Evolutionary conservation across 2,888 invertebrate species (phyloP).

Genomic region (Agrotis segetum): DNA sequence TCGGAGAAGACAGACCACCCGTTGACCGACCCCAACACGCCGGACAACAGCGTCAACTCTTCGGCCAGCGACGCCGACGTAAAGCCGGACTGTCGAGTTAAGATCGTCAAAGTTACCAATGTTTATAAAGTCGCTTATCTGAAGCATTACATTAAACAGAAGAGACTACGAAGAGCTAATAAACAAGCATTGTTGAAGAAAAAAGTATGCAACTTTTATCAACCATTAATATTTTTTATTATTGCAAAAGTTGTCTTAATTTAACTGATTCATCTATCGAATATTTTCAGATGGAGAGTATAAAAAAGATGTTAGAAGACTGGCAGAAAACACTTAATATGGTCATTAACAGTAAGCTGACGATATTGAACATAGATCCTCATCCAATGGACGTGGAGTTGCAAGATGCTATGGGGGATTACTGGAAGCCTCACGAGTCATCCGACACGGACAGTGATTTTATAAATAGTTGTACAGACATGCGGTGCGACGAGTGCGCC

Average conservation of each 20-base stretch:
- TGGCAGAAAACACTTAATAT: constrained; percentile 84
- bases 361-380: constrained; percentile 74
- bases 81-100: constrained; percentile 80
- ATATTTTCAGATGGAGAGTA: constrained; percentile 80
- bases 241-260: not conserved
- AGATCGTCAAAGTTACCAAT: constrained; percentile 86
- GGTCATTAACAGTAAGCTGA: constrained; percentile 80
- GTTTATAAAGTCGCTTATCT: constrained; percentile 86
- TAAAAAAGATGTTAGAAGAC: constrained; percentile 82
- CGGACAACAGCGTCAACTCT: constrained; percentile 78
- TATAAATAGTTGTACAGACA: constrained; percentile 70
- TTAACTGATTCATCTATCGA: not conserved
- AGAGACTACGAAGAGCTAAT: constrained; percentile 78
- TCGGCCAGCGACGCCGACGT: constrained; percentile 75
- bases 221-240: not conserved
- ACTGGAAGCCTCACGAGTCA: constrained; percentile 77
- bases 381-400: constrained; percentile 77
- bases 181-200: constrained; percentile 82
- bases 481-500: constrained; percentile 75
- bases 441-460: constrained; percentile 80
- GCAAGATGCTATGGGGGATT: constrained; percentile 84
- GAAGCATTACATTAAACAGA: constrained; percentile 85
- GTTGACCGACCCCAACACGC: constrained; percentile 62
- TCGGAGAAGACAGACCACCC: constrained; percentile 70
- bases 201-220: constrained; percentile 72